phyloP scores from a whole-genome alignment of 1,140 invertebrate species.

The Hestina assimilis region DNA sequence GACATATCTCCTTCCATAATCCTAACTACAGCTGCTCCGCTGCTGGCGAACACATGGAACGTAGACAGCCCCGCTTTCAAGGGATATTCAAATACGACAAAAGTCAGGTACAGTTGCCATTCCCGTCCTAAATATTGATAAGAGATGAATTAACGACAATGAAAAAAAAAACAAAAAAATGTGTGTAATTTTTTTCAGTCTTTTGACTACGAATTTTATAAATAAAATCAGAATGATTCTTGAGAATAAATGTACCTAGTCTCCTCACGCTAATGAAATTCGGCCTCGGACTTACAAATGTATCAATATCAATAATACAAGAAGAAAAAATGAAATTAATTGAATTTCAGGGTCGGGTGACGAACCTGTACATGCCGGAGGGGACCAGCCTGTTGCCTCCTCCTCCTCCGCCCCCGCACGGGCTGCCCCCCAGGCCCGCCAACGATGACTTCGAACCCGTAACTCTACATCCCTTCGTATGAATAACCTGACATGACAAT shows the following conservation, averaged over 20 bases:
- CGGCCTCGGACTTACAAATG: too few relatives aligned
- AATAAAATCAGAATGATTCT: too few relatives aligned
- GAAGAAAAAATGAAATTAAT: too few relatives aligned
- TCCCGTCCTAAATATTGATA: too few relatives aligned
- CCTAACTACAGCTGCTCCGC: constrained; percentile 68
- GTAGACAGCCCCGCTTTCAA: constrained; percentile 62
- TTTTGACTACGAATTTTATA: too few relatives aligned
- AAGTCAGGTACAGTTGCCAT: constrained; percentile 67
- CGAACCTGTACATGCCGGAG: constrained; percentile 79
- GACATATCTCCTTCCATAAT: constrained; percentile 75
- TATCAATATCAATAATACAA: too few relatives aligned
- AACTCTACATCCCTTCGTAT: constrained; percentile 73
- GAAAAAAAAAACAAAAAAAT: too few relatives aligned
- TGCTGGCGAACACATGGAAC: constrained; percentile 39
- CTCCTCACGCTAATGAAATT: too few relatives aligned
- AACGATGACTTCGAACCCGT: constrained; percentile 78
- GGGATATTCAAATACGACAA: constrained; percentile 77
- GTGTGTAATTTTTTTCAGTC: too few relatives aligned
- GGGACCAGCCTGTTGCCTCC: constrained; percentile 78
- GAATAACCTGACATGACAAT: constrained; percentile 26
- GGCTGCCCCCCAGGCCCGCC: constrained; percentile 59
- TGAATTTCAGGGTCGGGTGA: constrained; percentile 79
- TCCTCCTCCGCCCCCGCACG: constrained; percentile 72
- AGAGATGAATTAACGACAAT: too few relatives aligned
- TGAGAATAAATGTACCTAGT: too few relatives aligned